A percentile compares a stretch with the other conserved stretches of the same genome.
phyloP scores from a whole-genome alignment of 2,797 vertebrate species.

The Acipenser transmontanus region DNA sequence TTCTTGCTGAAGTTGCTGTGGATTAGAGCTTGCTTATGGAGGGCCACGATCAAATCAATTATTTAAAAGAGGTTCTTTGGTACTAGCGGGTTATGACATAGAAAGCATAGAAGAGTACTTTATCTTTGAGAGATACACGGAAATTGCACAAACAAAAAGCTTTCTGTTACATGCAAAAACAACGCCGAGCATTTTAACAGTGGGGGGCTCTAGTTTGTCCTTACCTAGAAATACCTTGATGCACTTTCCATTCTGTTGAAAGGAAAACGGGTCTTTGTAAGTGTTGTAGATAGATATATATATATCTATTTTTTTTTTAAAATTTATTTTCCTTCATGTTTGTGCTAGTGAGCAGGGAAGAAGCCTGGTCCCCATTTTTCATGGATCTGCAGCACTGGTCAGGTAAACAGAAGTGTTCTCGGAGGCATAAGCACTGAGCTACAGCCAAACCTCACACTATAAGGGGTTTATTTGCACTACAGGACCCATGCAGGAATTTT shows the following conservation, averaged over 20 bases:
- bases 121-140: constrained; percentile 62
- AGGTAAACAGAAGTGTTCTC: background rate
- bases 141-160: constrained; percentile 20
- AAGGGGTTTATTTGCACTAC: too few relatives aligned
- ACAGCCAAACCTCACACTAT: background rate
- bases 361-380: background rate
- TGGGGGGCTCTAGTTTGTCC: background rate
- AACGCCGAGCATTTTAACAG: background rate
- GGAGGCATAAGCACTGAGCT: background rate
- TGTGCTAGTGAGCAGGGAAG: background rate
- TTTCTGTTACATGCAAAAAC: constrained; percentile 11
- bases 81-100: constrained; percentile 62
- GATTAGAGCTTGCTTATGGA: constrained; percentile 94
- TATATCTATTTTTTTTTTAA: background rate
- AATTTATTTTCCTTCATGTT: background rate
- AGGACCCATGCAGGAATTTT: too few relatives aligned
- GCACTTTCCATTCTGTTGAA: constrained; percentile 4
- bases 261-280: background rate
- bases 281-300: background rate
- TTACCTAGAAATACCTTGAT: background rate
- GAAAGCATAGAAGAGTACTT: constrained; percentile 61
- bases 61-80: constrained; percentile 78
- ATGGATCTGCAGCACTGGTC: too few relatives aligned
- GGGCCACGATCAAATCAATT: constrained; percentile 88
- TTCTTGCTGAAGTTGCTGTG: constrained; percentile 83